Evolutionary conservation across 2,888 invertebrate species (phyloP).

Genomic region (Mycalesis mineus): DNA sequence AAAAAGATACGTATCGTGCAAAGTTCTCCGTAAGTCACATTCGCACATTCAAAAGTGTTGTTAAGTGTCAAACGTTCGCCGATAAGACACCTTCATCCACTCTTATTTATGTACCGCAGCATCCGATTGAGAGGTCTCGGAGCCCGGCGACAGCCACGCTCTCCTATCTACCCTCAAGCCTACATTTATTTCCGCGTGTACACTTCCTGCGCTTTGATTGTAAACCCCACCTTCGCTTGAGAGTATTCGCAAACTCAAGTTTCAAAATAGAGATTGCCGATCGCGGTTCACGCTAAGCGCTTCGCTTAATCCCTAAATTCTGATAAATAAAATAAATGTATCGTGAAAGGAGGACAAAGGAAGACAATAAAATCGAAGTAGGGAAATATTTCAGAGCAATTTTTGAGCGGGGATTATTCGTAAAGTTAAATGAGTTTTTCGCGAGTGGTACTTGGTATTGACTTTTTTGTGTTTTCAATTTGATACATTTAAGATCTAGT

Average conservation of each 20-base stretch:
- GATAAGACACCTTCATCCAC: conserved; percentile 69
- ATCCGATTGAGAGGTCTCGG: conserved; percentile 69
- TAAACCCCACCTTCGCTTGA: conserved; percentile 30
- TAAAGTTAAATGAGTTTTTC: conserved; percentile 76
- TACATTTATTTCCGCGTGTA: conserved; percentile 69
- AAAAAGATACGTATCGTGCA: neutral
- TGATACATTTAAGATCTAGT: neutral
- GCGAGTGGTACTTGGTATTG: conserved; percentile 42
- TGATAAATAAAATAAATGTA: conserved; percentile 68
- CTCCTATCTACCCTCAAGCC: conserved; percentile 68
- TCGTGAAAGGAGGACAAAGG: conserved; percentile 57
- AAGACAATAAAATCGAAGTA: conserved; percentile 69
- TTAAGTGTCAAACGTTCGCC: conserved; percentile 23
- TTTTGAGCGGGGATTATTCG: conserved; percentile 64
- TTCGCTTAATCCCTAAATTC: conserved; percentile 54
- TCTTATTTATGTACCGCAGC: conserved; percentile 73
- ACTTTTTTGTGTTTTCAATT: conserved; percentile 1
- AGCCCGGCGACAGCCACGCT: conserved; percentile 60
- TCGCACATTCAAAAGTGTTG: conserved; percentile 6
- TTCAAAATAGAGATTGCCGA: conserved; percentile 28
- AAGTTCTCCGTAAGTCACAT: neutral
- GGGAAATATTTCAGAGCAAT: conserved; percentile 55
- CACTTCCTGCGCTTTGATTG: conserved; percentile 58
- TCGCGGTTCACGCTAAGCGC: conserved; percentile 35
- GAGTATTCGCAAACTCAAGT: conserved; percentile 29